Conservation (phyloP, 2,888 invertebrate genomes). For the Agrotis puta region DNA sequence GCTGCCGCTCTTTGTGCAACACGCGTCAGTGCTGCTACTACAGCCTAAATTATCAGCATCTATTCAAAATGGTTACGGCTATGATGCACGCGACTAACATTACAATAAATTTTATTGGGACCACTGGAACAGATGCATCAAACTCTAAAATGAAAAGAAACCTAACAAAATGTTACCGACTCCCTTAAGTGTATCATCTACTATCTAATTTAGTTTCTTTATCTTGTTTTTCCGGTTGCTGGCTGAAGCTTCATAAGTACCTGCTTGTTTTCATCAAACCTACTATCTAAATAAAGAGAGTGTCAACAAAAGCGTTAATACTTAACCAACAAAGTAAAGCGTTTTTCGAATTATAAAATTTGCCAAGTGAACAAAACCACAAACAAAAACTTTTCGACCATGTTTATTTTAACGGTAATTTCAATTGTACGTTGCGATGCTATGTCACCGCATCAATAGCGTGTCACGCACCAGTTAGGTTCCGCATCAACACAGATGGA, state of each 20-base stretch:
- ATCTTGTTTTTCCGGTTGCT: background rate
- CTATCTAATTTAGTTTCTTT: background rate
- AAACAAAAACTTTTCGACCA: slow-evolving; percentile 30
- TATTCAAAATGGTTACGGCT: slow-evolving; percentile 48
- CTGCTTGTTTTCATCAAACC: too few relatives aligned
- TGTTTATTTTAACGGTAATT: slow-evolving; percentile 54
- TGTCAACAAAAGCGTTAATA: background rate
- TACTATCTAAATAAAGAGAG: background rate
- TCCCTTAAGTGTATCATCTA: too few relatives aligned
- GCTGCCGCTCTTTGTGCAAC: slow-evolving; percentile 69
- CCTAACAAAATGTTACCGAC: too few relatives aligned
- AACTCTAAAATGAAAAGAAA: background rate
- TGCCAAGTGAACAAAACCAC: slow-evolving; percentile 27
- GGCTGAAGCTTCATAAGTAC: background rate
- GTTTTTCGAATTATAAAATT: slow-evolving; percentile 7
- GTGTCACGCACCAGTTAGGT: slow-evolving; percentile 77
- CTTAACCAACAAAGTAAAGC: background rate
- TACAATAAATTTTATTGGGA: slow-evolving; percentile 27
- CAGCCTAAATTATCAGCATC: slow-evolving; percentile 49
- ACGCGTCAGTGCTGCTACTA: slow-evolving; percentile 60
- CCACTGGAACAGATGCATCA: background rate
- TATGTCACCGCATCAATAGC: slow-evolving; percentile 71
- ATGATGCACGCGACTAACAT: slow-evolving; percentile 51
- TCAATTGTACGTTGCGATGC: slow-evolving; percentile 48
- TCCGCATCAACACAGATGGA: slow-evolving; percentile 70